A percentile compares a stretch with the other conserved stretches of the same genome.
Conservation (phyloP, 2,888 invertebrate genomes). For the Nomada lathburiana region DNA sequence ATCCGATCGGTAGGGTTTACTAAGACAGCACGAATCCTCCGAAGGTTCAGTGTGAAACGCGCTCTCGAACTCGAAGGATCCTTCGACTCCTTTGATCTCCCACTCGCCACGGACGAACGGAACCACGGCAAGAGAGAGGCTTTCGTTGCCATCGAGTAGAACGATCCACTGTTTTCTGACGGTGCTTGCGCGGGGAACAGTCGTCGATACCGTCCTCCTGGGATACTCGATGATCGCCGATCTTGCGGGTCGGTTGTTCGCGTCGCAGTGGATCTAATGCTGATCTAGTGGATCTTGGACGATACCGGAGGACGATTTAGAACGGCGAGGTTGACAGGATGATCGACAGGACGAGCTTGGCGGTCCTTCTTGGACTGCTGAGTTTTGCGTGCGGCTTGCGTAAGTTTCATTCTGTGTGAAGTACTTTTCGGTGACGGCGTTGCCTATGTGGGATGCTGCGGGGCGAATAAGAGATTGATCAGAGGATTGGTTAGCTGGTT, state of each 20-base stretch:
- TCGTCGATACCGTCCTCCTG: conserved; percentile 26
- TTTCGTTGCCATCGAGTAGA: conserved; percentile 27
- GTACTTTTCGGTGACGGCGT: background rate
- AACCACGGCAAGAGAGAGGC: conserved; percentile 39
- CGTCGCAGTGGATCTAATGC: conserved; percentile 13
- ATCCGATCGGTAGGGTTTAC: conserved; percentile 76
- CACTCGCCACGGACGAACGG: conserved; percentile 17
- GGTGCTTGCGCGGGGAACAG: conserved; percentile 10
- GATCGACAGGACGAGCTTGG: conserved; percentile 70
- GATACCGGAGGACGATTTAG: background rate
- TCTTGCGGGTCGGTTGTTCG: conserved; percentile 39
- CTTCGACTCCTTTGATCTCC: conserved; percentile 68
- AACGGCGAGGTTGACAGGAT: conserved; percentile 33
- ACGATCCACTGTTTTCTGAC: conserved; percentile 1
- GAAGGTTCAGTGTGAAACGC: conserved; percentile 82
- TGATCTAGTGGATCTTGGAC: conserved; percentile 14
- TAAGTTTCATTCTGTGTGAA: conserved; percentile 44
- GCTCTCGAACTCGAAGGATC: conserved; percentile 80
- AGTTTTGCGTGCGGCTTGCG: conserved; percentile 67
- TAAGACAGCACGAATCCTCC: conserved; percentile 80
- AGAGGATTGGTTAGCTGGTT: too few species aligned
- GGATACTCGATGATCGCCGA: conserved; percentile 55
- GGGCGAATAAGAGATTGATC: too few species aligned
- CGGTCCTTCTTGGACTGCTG: conserved; percentile 74
- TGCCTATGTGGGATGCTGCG: too few species aligned